Conservation (phyloP, 1,140 invertebrate species). For the Drosophila auraria region DNA sequence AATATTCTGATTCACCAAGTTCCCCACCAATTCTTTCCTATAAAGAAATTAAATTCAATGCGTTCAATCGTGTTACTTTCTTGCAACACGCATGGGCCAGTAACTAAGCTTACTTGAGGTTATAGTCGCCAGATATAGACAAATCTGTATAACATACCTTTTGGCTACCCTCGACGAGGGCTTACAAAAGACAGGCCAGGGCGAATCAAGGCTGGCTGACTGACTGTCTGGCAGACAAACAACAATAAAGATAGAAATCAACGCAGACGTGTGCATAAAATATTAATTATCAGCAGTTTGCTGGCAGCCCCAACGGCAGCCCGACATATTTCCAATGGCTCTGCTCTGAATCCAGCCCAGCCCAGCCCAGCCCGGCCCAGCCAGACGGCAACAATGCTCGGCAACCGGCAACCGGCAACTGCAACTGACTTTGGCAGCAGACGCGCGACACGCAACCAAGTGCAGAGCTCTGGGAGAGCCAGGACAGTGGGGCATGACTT, state of each 20-base stretch:
- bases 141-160: conserved; percentile 1
- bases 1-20: not conserved
- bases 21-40: not conserved
- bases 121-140: not conserved
- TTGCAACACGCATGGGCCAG: too few species aligned
- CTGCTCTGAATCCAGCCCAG: conserved; percentile 46
- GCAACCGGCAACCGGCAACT: conserved; percentile 27
- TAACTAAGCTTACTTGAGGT: not conserved
- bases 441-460: conserved; percentile 60
- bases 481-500: conserved; percentile 40
- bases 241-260: conserved; percentile 84
- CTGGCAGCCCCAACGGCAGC: conserved; percentile 46
- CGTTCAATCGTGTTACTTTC: too few species aligned
- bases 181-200: conserved; percentile 10
- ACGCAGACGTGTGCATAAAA: conserved; percentile 84
- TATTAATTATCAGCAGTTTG: conserved; percentile 83
- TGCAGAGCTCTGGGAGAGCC: conserved; percentile 10
- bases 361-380: conserved; percentile 25
- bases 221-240: conserved; percentile 67
- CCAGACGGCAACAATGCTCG: conserved; percentile 47
- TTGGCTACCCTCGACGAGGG: conserved; percentile 2
- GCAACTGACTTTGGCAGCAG: conserved; percentile 63
- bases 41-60: not conserved
- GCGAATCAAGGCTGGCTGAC: conserved; percentile 43
- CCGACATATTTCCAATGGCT: conserved; percentile 72